phyloP scores from a whole-genome alignment of 1,140 invertebrate genomes.

The Maconellicoccus hirsutus region DNA sequence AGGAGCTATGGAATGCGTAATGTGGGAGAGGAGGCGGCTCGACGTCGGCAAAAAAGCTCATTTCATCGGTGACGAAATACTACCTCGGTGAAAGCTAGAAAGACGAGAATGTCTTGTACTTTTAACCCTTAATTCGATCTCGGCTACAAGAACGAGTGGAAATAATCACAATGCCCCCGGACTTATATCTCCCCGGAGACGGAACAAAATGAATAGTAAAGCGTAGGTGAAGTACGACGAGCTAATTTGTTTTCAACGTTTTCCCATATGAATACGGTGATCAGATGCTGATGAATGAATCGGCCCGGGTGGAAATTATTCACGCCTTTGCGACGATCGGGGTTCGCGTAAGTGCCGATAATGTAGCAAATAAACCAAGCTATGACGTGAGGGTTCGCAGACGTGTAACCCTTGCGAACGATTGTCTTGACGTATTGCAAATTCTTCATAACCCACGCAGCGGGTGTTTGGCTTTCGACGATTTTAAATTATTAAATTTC shows the following conservation, averaged over 20 bases:
- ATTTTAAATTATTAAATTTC: too few relatives aligned
- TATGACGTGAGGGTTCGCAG: too few relatives aligned
- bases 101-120: background rate
- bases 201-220: background rate
- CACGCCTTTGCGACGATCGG: background rate
- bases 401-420: background rate
- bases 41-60: background rate
- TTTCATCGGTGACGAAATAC: background rate
- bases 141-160: background rate
- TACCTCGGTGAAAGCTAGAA: too few relatives aligned
- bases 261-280: background rate
- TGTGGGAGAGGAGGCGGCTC: too few relatives aligned
- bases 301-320: conserved; percentile 1
- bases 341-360: background rate
- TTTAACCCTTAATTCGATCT: background rate
- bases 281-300: background rate
- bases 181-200: background rate
- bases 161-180: background rate
- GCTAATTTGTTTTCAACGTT: background rate
- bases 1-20: too few relatives aligned
- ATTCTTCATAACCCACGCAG: too few relatives aligned
- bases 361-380: background rate
- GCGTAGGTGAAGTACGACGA: background rate
- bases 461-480: too few relatives aligned
- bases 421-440: too few relatives aligned